Percentiles rank a stretch among this genome's conserved stretches.
These are phyloP conservation scores for Vireo altiloquus DNA, from an alignment of 2,113 vertebrate genomes.

Conservation along the genomic window DNA sequence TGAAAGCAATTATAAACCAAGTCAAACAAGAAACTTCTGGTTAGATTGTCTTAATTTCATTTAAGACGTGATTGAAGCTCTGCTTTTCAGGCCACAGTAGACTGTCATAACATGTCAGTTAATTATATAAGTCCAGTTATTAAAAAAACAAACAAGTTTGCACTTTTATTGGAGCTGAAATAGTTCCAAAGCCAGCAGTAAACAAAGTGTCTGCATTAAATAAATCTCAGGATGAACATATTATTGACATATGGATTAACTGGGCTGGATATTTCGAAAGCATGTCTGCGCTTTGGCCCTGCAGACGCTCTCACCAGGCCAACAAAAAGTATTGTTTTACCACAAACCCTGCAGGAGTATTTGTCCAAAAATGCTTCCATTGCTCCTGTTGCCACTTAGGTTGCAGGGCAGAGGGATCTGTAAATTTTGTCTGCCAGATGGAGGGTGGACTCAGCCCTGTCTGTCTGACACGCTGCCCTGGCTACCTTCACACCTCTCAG, in stretches of 20 bases:
- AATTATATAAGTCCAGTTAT: background rate
- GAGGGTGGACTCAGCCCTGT: background rate
- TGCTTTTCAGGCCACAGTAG: background rate
- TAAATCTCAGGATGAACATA: background rate
- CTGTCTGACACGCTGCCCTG: background rate
- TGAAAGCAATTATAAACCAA: conserved; percentile 10
- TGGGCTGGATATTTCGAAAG: background rate
- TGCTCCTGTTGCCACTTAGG: background rate
- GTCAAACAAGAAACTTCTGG: background rate
- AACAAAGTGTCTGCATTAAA: background rate
- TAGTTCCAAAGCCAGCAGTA: background rate
- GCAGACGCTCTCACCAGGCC: background rate
- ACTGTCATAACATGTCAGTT: background rate
- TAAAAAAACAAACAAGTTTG: background rate
- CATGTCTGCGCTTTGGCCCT: accelerated
- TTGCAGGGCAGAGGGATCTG: background rate
- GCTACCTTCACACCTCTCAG: background rate
- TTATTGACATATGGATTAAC: background rate
- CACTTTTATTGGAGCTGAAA: background rate
- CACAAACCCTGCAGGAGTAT: background rate
- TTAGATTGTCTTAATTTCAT: background rate
- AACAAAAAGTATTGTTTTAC: background rate
- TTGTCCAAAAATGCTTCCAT: background rate
- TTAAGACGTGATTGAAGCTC: background rate
- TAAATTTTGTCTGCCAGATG: background rate